Base-by-base conservation (phyloP, 2,888 invertebrate species). In the Ferdinandea cuprea region DNA sequence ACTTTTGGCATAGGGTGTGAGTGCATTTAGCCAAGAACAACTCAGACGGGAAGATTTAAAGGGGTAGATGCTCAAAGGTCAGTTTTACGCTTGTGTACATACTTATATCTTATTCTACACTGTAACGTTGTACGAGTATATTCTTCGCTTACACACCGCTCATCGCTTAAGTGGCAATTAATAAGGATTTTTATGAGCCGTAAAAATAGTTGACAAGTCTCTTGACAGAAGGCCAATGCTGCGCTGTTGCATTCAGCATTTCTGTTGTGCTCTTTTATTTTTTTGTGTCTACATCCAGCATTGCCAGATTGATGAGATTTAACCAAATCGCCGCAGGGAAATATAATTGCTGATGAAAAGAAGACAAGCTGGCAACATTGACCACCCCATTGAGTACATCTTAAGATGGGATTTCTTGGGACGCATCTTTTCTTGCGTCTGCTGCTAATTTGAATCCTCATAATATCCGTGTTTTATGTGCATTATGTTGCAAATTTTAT, bases 181-280 rank as follows among this genome's bases (percentile, higher is more conserved):
- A 90, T 90, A 89, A 90, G 90, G 90, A 89, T 90, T 90, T 90
- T 90, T 90, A 90, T 90, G 90, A 90, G 89, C 89, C 90, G 88
- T 88, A 90, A 90, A 90, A 90, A 90, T 90, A 89, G 90, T 90
- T 90, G 90, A 90, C 90, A 90, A 89, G 89, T 88, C 88, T 87
- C 72, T 84, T 84, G 84, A 84, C 79, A 84, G 79, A 73, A 58
- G 72, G 58, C 83, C 50, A 68, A 61, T 52, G 52, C 25, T 54
- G 19, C 28, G 50, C 40, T 54, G 35, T 68, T 44, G 59, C 79
- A 66, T 25, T 74, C 66, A 73, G 5, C 25, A 5, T 25, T 25
- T 25, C 5, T 25, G 25, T 65, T 59, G 68, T 63, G n/a, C n/a
- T n/a, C n/a, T n/a, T n/a, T n/a, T n/a, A n/a, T n/a, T n/a, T n/a